Base-by-base conservation (phyloP, 2,888 invertebrate species). In the Papilio elwesi region DNA sequence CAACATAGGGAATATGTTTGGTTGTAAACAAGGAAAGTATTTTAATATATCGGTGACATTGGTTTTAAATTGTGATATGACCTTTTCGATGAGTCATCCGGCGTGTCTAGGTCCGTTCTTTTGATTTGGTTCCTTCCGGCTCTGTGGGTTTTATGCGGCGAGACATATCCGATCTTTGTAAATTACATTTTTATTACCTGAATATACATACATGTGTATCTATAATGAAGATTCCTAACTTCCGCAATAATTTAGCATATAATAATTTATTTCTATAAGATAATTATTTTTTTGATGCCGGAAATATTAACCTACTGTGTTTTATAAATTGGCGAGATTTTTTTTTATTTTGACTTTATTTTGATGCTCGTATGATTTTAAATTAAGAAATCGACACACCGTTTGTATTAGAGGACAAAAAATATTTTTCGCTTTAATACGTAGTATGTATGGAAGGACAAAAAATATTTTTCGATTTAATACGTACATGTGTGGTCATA, bases 81-180 rank as follows among this genome's bases (percentile, higher is more conserved):
- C 72, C 72, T 72, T 63, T 62, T 16, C 10, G 55, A 53, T 72
- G 63, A 68, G 48, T 36, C n/a, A 59, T 13, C 51, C 12, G 47
- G n/a, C n/a, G 66, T 43, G 47, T 62, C 67, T 67, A 67, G 67
- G 26, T 51, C 6, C 51, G 53, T 43, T 16, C 47, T 49, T 57
- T 62, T 69, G 51, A 47, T 43, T 43, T 15, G 59, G n/a, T 64
- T 64, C 64, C 71, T 71, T 71, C 71, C 71, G 71, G 52, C 52
- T 16, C 9, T 48, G 43, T 49, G 13, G 26, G 8, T 68, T 68
- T 62, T 38, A 59, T 67, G 47, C 26, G 13, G 0, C 15, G 26
- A 16, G 6, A 15, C 0, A 64, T 26, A 26, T 26, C 26, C 26
- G n/a, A 16, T 9, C 16, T 47, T 16, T 51, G 26, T 26, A 16